Evolutionary conservation across 2,797 vertebrate species (phyloP).

Genomic region (Chaetodon trifasciatus): DNA sequence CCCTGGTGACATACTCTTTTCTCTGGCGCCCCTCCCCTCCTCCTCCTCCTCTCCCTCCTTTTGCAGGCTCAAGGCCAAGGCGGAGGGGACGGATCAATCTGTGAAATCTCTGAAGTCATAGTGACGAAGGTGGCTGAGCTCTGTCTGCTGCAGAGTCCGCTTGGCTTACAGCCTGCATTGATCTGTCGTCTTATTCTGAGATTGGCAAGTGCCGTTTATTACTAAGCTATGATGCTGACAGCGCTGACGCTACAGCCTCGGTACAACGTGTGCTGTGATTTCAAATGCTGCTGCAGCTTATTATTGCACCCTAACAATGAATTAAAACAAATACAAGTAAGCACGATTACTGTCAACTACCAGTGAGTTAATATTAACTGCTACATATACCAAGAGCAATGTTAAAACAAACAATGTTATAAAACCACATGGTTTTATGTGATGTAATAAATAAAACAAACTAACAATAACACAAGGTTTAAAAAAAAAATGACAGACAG

Average conservation of each 20-base stretch:
- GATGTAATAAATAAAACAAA: constrained; percentile 43
- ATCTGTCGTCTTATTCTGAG: constrained; percentile 38
- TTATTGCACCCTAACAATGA: constrained; percentile 18
- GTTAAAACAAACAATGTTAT: constrained; percentile 61
- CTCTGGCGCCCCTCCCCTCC: neutral
- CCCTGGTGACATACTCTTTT: constrained; percentile 31
- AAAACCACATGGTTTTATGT: constrained; percentile 37
- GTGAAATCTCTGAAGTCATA: constrained; percentile 70
- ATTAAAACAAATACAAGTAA: constrained; percentile 44
- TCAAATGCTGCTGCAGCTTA: constrained; percentile 34
- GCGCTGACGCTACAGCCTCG: neutral
- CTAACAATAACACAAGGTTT: constrained; percentile 32
- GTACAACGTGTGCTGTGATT: constrained; percentile 36
- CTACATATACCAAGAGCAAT: constrained; percentile 36
- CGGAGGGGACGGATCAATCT: constrained; percentile 59
- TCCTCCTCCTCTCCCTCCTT: constrained; percentile 3
- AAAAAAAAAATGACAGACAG: constrained; percentile 60
- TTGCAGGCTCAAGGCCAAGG: constrained; percentile 65
- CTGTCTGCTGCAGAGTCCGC: constrained; percentile 38
- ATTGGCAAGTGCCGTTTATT: constrained; percentile 19
- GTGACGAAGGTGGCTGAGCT: constrained; percentile 71
- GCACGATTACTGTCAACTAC: constrained; percentile 34
- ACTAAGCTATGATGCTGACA: constrained; percentile 24
- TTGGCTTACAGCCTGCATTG: constrained; percentile 34
- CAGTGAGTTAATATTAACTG: constrained; percentile 48